Evolutionary conservation across 2,797 vertebrate species (phyloP), one percentile per base, ranked within the genome.

Genomic region (Catostomus latipinnis): DNA sequence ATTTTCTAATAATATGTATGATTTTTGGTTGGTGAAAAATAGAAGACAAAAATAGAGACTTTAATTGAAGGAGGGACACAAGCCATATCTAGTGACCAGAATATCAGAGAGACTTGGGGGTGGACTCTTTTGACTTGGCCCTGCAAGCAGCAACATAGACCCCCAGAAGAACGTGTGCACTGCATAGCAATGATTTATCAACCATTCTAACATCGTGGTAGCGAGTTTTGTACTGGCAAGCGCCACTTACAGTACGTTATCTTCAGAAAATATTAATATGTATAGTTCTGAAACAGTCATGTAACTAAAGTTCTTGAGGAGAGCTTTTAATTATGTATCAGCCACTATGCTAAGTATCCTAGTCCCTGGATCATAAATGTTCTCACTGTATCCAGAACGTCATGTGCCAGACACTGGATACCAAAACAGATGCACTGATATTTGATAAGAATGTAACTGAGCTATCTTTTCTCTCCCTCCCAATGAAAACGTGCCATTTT

Each of bases 281-380:
- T 22, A 22, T 4, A 34, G 34, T 22, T 71, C 16, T 77, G 63
- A 71, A 71, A 66, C 66, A 52, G 8, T 53, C 13, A n/a, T 43
- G n/a, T 66, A 73, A 69, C 34, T 14, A 3, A 65, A 54, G 57
- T 66, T 48, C 61, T 63, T 65, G 8, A 1, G 11, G 66, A 67
- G 18, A 60, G 16, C 49, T 56, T 63, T 81, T 60, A 80, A 34
- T 34, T 34, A 80, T 80, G 71, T n/a, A 81, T 72, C 63, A 70
- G 80, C 52, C 8, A 48, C 52, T 82, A 82, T 76, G 14, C 62
- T 70, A 48, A 75, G 74, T 80, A 70, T 83, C 79, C 73, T 78
- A 73, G 34, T 34, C 2, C 2, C 2, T 34, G 34, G 34, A 60
- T 46, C 54, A 43, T 82, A 75, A 76, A 80, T 77, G 72, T 66